Percentiles rank a stretch among this genome's conserved stretches.
Conservation (phyloP, 2,888 invertebrate genomes). For the Leptogaster cylindrica region DNA sequence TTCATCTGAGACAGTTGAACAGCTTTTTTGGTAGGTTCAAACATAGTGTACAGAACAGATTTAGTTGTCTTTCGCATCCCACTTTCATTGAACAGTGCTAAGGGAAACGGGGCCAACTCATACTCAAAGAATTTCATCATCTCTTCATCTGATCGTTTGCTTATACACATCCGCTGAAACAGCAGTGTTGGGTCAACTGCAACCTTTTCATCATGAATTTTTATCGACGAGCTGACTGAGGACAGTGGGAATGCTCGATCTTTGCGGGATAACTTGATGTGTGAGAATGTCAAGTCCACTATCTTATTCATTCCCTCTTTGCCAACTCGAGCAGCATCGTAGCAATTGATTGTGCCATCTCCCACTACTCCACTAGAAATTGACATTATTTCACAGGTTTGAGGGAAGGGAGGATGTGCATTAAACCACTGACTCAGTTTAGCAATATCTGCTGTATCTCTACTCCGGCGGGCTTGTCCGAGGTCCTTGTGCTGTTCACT, state of each 20-base stretch:
- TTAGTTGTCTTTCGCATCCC: conserved; percentile 33
- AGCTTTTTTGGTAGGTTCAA: neutral
- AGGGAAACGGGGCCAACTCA: conserved; percentile 20
- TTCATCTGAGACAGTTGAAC: too few species aligned
- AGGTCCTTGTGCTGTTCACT: neutral
- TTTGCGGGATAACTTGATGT: too few species aligned
- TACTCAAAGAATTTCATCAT: neutral
- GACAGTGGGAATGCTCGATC: neutral
- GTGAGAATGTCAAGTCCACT: neutral
- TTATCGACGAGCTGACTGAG: conserved; percentile 6
- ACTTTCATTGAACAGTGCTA: conserved; percentile 18
- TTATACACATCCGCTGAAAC: conserved; percentile 27
- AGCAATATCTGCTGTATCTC: neutral
- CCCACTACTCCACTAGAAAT: neutral
- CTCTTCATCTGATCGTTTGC: conserved; percentile 1
- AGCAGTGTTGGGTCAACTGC: conserved; percentile 33
- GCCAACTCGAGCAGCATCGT: neutral
- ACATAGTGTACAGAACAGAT: conserved; percentile 4
- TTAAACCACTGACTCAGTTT: neutral
- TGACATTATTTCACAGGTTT: neutral
- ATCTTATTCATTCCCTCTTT: too few species aligned
- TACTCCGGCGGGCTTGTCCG: neutral
- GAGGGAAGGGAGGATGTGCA: neutral
- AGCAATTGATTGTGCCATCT: neutral
- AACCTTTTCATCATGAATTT: conserved; percentile 13